These are phyloP conservation scores for Contarinia nasturtii DNA, from an alignment of 1,140 invertebrate genomes.

Conservation along the genomic window DNA sequence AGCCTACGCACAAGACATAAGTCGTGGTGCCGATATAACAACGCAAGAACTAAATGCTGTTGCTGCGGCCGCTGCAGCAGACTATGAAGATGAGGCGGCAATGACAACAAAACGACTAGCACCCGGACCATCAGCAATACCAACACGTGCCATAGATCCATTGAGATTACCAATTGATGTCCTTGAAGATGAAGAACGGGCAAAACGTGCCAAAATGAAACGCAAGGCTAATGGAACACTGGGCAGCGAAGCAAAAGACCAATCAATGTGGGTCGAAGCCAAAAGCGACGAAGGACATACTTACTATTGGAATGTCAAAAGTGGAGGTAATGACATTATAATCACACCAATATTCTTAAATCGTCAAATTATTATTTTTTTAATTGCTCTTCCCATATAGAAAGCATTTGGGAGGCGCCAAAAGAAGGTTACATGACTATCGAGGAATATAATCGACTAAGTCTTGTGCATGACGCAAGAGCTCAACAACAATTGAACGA, in stretches of 20 bases:
- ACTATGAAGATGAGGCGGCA: not conserved
- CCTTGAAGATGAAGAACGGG: conserved; percentile 21
- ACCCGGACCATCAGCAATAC: conserved; percentile 4
- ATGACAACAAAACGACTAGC: not conserved
- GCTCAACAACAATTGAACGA: conserved; percentile 24
- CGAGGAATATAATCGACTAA: conserved; percentile 37
- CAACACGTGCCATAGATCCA: conserved; percentile 13
- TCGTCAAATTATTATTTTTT: conserved; percentile 3
- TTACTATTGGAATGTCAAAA: conserved; percentile 65
- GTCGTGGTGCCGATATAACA: conserved; percentile 41
- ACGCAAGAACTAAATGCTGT: conserved; percentile 24
- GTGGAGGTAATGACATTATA: conserved; percentile 39
- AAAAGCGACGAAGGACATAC: conserved; percentile 43
- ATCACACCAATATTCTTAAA: too few species aligned
- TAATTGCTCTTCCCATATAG: conserved; percentile 17
- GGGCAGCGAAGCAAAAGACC: conserved; percentile 16
- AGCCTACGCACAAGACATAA: conserved; percentile 50
- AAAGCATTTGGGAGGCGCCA: conserved; percentile 43
- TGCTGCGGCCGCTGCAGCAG: conserved; percentile 10
- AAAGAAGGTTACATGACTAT: conserved; percentile 40
- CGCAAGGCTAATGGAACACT: conserved; percentile 25
- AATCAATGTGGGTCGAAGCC: conserved; percentile 45
- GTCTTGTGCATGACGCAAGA: conserved; percentile 27
- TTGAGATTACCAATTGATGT: conserved; percentile 12
- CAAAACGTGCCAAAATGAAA: conserved; percentile 17